These are phyloP conservation scores for Lamellibrachia satsuma DNA, from an alignment of 2,888 invertebrate species.

Conservation along the genomic window DNA sequence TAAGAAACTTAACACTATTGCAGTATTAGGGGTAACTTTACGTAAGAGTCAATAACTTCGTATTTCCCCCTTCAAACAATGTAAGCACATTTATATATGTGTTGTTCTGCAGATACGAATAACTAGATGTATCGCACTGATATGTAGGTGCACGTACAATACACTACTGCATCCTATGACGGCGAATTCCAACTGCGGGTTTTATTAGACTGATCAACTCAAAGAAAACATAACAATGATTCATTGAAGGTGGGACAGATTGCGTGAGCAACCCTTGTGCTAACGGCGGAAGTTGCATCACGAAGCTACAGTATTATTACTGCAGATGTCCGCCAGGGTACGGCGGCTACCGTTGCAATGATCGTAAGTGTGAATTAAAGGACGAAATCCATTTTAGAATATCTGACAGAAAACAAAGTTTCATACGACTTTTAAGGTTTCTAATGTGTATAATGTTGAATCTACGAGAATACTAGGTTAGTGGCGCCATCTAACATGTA, in stretches of 20 bases:
- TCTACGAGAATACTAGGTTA: not conserved
- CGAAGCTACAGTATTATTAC: not conserved
- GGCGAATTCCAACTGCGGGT: too few relatives aligned
- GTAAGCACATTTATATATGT: too few relatives aligned
- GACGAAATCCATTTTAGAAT: too few relatives aligned
- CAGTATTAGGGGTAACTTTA: too few relatives aligned
- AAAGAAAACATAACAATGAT: not conserved
- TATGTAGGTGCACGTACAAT: too few relatives aligned
- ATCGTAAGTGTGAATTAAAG: not conserved
- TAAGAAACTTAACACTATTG: too few relatives aligned
- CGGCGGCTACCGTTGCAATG: slow-evolving; percentile 1
- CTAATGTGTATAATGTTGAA: not conserved
- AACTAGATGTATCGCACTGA: too few relatives aligned
- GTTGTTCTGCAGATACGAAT: too few relatives aligned
- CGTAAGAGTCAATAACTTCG: too few relatives aligned
- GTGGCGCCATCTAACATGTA: not conserved
- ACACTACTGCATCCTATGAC: too few relatives aligned
- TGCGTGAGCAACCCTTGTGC: slow-evolving; percentile 6
- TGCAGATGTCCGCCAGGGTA: slow-evolving; percentile 22
- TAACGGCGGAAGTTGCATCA: slow-evolving; percentile 20
- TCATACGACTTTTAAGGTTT: not conserved
- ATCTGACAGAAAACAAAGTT: too few relatives aligned
- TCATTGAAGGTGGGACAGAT: not conserved
- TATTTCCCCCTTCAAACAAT: too few relatives aligned
- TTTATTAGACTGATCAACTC: not conserved